These are phyloP conservation scores for Caracal caracal DNA, from an alignment of 2,113 vertebrate species.

Conservation along the genomic window DNA sequence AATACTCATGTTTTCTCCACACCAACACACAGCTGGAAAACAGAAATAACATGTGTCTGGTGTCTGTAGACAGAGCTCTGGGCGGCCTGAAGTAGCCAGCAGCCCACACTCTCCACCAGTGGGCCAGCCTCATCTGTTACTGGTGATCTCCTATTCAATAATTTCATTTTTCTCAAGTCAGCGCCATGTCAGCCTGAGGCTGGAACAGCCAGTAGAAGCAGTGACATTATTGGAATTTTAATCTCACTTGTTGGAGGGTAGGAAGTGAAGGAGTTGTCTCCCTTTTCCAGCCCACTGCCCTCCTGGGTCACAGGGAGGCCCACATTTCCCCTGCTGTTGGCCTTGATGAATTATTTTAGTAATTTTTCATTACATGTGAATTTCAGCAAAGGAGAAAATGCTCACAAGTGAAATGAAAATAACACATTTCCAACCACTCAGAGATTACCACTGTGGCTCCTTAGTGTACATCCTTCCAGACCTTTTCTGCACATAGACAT, in stretches of 20 bases:
- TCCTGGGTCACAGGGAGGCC: neutral
- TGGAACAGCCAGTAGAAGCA: neutral
- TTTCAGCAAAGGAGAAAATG: slow-evolving; percentile 21
- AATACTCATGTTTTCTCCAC: neutral
- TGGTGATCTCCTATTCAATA: neutral
- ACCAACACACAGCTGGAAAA: slow-evolving; percentile 35
- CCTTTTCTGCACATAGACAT: neutral
- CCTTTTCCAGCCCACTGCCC: neutral
- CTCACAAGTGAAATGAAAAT: neutral
- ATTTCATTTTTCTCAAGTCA: slow-evolving; percentile 12
- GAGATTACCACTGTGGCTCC: neutral
- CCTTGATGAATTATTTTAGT: neutral
- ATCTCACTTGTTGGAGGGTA: neutral
- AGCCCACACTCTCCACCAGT: neutral
- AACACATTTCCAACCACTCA: neutral
- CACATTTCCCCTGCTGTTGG: neutral
- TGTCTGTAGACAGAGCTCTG: neutral
- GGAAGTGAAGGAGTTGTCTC: neutral
- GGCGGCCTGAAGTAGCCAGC: neutral
- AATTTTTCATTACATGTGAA: neutral
- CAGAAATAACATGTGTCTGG: slow-evolving; percentile 25
- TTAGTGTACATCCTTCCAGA: neutral
- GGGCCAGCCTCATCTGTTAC: neutral
- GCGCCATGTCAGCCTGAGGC: neutral
- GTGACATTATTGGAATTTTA: neutral